Percentiles rank a stretch among this genome's conserved stretches.
Conservation (phyloP, 35 echinoderm and acorn worm species). For the Eucidaris tribuloides region DNA sequence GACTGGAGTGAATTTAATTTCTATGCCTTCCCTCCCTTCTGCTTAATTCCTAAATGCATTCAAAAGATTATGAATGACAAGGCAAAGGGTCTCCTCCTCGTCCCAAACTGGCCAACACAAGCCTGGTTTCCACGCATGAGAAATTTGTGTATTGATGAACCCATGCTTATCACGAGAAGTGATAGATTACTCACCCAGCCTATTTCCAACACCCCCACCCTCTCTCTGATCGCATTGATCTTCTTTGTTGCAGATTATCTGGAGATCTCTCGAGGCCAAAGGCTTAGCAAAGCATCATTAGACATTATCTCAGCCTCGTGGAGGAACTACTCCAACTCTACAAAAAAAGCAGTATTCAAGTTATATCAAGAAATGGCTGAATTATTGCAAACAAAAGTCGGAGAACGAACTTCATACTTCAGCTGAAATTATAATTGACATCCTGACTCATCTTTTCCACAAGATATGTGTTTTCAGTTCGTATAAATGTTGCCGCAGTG, state of each 20-base stretch:
- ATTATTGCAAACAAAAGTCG: not conserved
- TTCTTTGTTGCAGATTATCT: not conserved
- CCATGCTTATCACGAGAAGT: no score
- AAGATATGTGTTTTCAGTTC: slow-evolving; percentile 43
- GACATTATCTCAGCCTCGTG: not conserved
- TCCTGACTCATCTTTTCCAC: no score
- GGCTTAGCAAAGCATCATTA: not conserved
- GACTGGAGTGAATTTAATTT: not conserved
- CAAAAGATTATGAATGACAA: slow-evolving; percentile 38
- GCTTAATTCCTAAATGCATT: not conserved
- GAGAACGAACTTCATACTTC: not conserved
- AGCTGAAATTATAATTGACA: no score
- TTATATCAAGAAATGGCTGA: not conserved
- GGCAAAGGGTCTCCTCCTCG: not conserved
- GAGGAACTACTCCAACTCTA: not conserved
- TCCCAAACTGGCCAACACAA: not conserved
- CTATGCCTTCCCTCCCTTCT: slow-evolving; percentile 62
- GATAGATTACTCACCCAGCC: no score
- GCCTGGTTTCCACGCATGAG: not conserved
- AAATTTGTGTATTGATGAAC: not conserved
- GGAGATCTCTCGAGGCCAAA: not conserved
- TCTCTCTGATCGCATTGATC: no score
- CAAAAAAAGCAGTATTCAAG: not conserved
- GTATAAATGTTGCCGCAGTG: slow-evolving; percentile 58
- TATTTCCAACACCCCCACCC: no score